Conservation (phyloP, 2,888 invertebrate genomes). For the Nematopogon swammerdamellus region DNA sequence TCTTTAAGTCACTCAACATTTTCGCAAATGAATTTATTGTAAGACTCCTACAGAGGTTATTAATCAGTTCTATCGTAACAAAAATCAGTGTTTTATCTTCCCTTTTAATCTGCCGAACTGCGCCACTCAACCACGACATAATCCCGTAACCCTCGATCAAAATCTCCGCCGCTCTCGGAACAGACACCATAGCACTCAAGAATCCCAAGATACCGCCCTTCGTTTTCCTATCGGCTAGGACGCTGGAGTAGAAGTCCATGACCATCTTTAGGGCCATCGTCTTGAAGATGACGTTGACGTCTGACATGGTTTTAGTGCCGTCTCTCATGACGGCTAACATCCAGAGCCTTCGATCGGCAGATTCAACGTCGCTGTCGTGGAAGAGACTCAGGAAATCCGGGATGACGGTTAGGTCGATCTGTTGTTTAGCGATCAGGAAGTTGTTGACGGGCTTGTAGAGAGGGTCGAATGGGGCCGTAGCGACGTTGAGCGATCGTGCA, state of each 20-base stretch:
- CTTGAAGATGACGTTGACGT: conserved; percentile 70
- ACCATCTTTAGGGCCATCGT: conserved; percentile 76
- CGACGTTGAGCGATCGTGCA: conserved; percentile 65
- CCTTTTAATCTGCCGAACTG: conserved; percentile 22
- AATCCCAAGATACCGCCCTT: conserved; percentile 66
- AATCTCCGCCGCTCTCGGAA: conserved; percentile 62
- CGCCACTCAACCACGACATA: conserved; percentile 63
- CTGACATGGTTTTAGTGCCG: conserved; percentile 71
- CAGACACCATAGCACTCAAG: conserved; percentile 58
- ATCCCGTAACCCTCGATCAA: conserved; percentile 67
- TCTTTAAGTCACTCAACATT: conserved; percentile 16
- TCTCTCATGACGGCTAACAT: conserved; percentile 72
- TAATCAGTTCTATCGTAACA: conserved; percentile 22
- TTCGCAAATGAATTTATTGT: conserved; percentile 25
- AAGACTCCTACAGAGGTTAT: conserved; percentile 29
- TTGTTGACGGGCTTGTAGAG: conserved; percentile 76
- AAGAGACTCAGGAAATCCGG: conserved; percentile 87
- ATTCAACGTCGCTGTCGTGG: conserved; percentile 71
- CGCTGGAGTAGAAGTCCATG: conserved; percentile 65
- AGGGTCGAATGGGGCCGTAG: conserved; percentile 70
- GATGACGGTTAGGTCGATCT: conserved; percentile 72
- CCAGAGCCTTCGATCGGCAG: conserved; percentile 69
- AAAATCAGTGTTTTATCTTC: conserved; percentile 25
- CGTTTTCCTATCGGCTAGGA: conserved; percentile 58
- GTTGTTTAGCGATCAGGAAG: conserved; percentile 74